Conservation (phyloP, 2,113 vertebrate genomes). For the Emydocephalus ijimae region DNA sequence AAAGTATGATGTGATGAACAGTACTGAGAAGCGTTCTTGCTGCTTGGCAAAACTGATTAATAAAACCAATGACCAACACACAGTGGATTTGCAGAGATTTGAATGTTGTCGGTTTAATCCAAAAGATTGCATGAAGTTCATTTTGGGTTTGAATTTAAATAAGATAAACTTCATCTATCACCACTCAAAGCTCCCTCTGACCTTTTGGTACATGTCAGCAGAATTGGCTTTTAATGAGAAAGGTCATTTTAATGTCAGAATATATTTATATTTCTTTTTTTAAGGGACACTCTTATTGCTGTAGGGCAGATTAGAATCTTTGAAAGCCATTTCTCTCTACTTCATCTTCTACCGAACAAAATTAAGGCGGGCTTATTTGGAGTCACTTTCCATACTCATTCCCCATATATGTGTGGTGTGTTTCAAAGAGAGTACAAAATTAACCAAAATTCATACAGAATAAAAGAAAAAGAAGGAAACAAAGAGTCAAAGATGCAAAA, state of each 20-base stretch:
- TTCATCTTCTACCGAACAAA: not conserved
- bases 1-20: constrained; percentile 62
- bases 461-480: not conserved
- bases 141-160: constrained; percentile 68
- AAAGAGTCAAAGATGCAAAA: not conserved
- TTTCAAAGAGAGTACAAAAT: not conserved
- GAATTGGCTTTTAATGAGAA: constrained; percentile 22
- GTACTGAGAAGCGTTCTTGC: constrained; percentile 47
- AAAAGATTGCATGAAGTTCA: constrained; percentile 65
- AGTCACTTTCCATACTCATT: not conserved
- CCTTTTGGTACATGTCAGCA: constrained; percentile 47
- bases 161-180: constrained; percentile 54
- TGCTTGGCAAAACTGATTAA: constrained; percentile 67
- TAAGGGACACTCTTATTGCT: not conserved
- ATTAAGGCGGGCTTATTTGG: not conserved
- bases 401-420: too few relatives aligned
- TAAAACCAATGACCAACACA: constrained; percentile 61
- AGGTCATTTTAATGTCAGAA: constrained; percentile 40
- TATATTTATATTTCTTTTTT: constrained; percentile 40
- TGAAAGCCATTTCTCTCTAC: not conserved
- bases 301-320: not conserved
- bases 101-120: constrained; percentile 64
- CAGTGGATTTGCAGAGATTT: constrained; percentile 74
- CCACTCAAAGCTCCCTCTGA: constrained; percentile 51
- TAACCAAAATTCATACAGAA: not conserved